Evolutionary conservation across 1,140 invertebrate species (phyloP), one percentile per base, ranked within the genome.

Genomic region (Dendrolimus kikuchii): DNA sequence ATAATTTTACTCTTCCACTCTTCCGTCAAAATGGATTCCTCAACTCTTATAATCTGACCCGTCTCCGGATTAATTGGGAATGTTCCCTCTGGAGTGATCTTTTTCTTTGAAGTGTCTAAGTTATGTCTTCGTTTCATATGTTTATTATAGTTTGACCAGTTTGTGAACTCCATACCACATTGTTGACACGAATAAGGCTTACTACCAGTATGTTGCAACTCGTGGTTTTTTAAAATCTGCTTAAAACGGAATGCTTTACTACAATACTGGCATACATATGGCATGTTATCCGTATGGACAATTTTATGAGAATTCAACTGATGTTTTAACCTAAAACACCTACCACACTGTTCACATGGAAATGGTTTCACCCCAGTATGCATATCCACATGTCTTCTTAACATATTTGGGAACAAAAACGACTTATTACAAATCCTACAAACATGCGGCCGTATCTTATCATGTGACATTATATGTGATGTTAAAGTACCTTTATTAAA

Each of bases 271-370:
- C 93, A 94, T 36, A 90, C 89, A 60, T 91, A 92, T 0, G 95
- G 95, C 89, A 95, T 93, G 38, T 93, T 94, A 7, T 95, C 95
- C 0, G 95, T 97, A 68, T 98, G 96, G 41, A 93, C 91, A 45
- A 78, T 78, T 51, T 71, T 82, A 46, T 84, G 81, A 1, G 69
- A 64, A 9, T 66, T 68, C 10, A 84, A 54, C 37, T 82, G 79
- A 7, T 73, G 70, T 38, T 65, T 58, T 1, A 93, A 89, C 49
- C 92, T 77, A 66, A 95, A 95, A 57, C 91, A 90, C 58, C 92
- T 85, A 0, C 92, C 92, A 66, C 94, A 95, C 43, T 92, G 89
- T 36, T 92, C 89, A 76, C 94, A 95, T 49, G 91, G 89, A 73
- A 93, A 93, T 0, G 92, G 92, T 71, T 94, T 94, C 4, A 92